Evolutionary conservation across 2,797 vertebrate species (phyloP), one percentile per base, ranked within the genome.

Genomic region (Tamandua tetradactyla): DNA sequence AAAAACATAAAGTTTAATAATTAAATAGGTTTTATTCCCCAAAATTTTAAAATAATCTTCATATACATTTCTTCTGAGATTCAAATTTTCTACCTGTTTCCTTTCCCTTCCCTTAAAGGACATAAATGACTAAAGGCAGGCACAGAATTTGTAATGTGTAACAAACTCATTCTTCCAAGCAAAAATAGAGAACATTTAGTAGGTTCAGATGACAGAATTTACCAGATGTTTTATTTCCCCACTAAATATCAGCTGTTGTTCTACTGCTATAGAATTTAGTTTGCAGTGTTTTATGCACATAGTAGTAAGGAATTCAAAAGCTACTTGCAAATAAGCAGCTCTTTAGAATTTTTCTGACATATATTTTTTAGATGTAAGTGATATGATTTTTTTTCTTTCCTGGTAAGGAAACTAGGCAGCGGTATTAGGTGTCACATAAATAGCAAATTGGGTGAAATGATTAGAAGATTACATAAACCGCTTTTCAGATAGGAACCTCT

Each of bases 341-440:
- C 49, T 74, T 96, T 79, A 66, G n/a, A 68, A 88, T 62, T 79
- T 90, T 18, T n/a, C 40, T 79, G 62, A 81, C 18, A 52, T 61
- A 37, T 86, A 42, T 90, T 74, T 89, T 52, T 25, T 61, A 94
- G 23, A 85, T 71, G 17, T 90, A 93, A 92, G 52, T 27, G 37
- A 92, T 66, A 64, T 0, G 1, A 78, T 49, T 91, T 78, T 86
- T 90, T 94, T 94, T 89, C 44, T 95, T 93, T 89, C 32, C 72
- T 89, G 79, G 11, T 90, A 74, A 82, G 64, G 49, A 94, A 95
- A 91, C 40, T 75, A 94, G 68, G 25, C 32, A 23, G 22, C 68
- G 47, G 78, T 92, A 93, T 96, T 96, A 95, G 94, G 55, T 95
- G 76, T 72, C 87, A 86, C 93, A 94, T 95, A 91, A 97, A 95